Conservation (phyloP, 2,797 vertebrate genomes). For the Parotocinclus haroldoi region DNA sequence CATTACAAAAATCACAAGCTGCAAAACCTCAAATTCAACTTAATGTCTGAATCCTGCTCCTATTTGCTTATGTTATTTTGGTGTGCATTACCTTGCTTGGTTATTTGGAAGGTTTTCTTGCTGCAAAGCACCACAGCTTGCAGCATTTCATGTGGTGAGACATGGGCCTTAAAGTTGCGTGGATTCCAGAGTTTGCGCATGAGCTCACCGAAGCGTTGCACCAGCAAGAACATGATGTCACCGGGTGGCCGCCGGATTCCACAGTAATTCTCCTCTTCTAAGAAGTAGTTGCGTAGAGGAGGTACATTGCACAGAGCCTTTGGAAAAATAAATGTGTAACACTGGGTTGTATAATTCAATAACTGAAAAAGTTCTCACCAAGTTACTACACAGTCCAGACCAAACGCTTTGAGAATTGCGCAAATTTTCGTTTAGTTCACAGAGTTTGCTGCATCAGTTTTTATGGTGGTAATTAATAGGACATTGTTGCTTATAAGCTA, state of each 20-base stretch:
- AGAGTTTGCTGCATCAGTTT: too few species aligned
- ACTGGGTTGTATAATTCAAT: too few species aligned
- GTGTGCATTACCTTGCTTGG: slow-evolving; percentile 81
- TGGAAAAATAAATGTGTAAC: background rate
- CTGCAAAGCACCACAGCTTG: slow-evolving; percentile 97
- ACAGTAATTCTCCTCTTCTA: slow-evolving; percentile 93
- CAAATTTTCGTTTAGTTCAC: too few species aligned
- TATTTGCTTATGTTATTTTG: too few species aligned
- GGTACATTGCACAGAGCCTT: slow-evolving; percentile 94
- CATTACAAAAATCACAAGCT: background rate
- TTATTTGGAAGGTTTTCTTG: slow-evolving; percentile 98
- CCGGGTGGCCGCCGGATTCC: slow-evolving; percentile 87
- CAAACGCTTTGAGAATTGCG: too few species aligned
- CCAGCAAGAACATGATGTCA: slow-evolving; percentile 95
- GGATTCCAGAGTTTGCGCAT: slow-evolving; percentile 98
- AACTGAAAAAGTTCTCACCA: too few species aligned
- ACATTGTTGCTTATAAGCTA: too few species aligned
- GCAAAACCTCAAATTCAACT: background rate
- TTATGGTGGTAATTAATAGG: too few species aligned
- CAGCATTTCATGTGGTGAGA: slow-evolving; percentile 97
- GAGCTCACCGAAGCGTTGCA: slow-evolving; percentile 94
- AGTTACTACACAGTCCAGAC: too few species aligned
- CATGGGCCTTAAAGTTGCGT: slow-evolving; percentile 94
- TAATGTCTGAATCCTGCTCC: background rate
- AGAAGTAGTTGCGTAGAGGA: slow-evolving; percentile 90